Conservation (phyloP, 1,140 invertebrate genomes). For the Trypoxylus dichotomus region DNA sequence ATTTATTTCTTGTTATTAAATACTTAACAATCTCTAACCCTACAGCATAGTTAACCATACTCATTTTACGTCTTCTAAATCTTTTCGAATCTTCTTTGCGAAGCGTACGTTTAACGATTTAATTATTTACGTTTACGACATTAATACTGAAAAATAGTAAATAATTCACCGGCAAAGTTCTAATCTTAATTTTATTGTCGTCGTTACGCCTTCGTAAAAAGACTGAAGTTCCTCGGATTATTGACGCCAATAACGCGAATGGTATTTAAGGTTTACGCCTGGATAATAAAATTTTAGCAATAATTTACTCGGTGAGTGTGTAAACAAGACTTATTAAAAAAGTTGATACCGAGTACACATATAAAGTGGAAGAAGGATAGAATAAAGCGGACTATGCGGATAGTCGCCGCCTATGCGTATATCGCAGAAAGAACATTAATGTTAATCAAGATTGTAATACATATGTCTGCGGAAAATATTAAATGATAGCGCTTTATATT, state of each 20-base stretch:
- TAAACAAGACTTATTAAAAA: slow-evolving; percentile 22
- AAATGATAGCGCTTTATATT: slow-evolving; percentile 11
- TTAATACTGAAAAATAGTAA: slow-evolving; percentile 15
- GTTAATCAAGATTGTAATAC: neutral
- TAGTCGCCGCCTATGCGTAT: neutral
- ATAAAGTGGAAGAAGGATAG: neutral
- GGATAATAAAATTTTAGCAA: slow-evolving; percentile 24
- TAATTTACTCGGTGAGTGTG: slow-evolving; percentile 8
- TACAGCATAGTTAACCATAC: neutral
- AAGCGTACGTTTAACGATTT: neutral
- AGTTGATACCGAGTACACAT: neutral
- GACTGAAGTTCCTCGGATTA: neutral
- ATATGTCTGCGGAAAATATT: slow-evolving; percentile 10
- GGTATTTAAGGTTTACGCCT: slow-evolving; percentile 9
- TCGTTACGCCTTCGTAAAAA: neutral
- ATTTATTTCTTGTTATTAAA: no score
- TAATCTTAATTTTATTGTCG: slow-evolving; percentile 15
- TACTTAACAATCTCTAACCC: no score
- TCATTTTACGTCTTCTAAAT: neutral
- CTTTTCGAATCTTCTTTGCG: neutral
- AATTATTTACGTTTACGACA: slow-evolving; percentile 14
- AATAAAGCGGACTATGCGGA: neutral
- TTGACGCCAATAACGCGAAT: slow-evolving; percentile 16
- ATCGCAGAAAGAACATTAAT: neutral
- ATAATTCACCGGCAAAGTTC: slow-evolving; percentile 9